Evolutionary conservation across 1,140 invertebrate species (phyloP), one percentile per base, ranked within the genome.

Genomic region (Babylonia areolata): DNA sequence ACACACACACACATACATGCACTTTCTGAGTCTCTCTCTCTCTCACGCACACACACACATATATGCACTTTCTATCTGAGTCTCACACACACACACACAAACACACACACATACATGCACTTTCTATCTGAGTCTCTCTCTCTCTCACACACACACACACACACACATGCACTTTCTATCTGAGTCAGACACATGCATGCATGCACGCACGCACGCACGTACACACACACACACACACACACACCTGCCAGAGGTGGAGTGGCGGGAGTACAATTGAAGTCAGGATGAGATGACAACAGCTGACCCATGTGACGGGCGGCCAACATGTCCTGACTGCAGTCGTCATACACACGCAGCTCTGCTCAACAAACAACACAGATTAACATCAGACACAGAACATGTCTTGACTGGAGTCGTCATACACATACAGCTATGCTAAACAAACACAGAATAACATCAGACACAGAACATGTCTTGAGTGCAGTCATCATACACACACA

Each of bases 321-420:
- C 64, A 82, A 28, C 37, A 82, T 12, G 20, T 69, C 58, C 33
- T 82, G 81, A 40, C 81, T 69, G 33, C 81, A 82, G 54, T 82
- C 81, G 33, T 82, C 81, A 40, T 82, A 82, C 2, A 82, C 81
- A 23, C n/a, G 80, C 23, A 81, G 51, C 20, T 81, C 80, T 81
- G n/a, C 9, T 3, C 1, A 58, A 9, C 9, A 17, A 33, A 69
- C 58, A 23, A 28, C 58, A 69, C 46, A 51, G n/a, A n/a, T n/a
- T n/a, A n/a, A n/a, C n/a, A n/a, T 35, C 35, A 39, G 33, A 37
- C 75, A 23, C 20, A 37, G 3, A 11, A 73, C 9, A 31, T 23
- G 35, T 9, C 23, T 23, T 11, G 78, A 23, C 6, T 15, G 5
- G 31, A 40, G 33, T 40, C 20, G n/a, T n/a, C 15, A 33, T 20